Evolutionary conservation across 2,888 invertebrate species (phyloP).

Genomic region (Thymelicus acteon): DNA sequence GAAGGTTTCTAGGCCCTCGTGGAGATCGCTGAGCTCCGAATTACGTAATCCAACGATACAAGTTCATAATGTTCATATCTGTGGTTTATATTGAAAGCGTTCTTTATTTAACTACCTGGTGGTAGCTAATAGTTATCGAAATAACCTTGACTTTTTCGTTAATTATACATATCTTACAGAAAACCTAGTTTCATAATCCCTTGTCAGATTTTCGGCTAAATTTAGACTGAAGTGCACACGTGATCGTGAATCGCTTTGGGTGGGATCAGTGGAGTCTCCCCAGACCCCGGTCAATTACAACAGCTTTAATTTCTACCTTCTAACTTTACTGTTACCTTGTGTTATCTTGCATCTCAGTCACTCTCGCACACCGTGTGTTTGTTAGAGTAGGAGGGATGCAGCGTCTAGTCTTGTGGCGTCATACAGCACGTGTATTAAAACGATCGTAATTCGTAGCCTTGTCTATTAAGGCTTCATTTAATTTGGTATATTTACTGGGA

Average conservation of each 20-base stretch:
- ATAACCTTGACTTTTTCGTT: too few species aligned
- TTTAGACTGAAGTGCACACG: constrained; percentile 23
- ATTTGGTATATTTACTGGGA: constrained; percentile 1
- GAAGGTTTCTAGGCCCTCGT: too few species aligned
- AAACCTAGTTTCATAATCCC: neutral
- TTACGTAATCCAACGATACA: too few species aligned
- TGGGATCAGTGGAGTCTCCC: constrained; percentile 3
- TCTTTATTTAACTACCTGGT: too few species aligned
- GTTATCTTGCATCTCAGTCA: constrained; percentile 17
- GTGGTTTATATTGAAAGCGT: too few species aligned
- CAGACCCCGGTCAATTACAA: constrained; percentile 7
- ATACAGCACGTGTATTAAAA: constrained; percentile 43
- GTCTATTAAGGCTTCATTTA: constrained; percentile 47
- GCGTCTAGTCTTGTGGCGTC: constrained; percentile 39
- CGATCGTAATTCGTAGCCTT: constrained; percentile 47
- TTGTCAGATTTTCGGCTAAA: constrained; percentile 22
- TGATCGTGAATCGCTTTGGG: constrained; percentile 18
- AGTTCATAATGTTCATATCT: too few species aligned
- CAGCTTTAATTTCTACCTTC: constrained; percentile 17
- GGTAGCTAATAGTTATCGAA: too few species aligned
- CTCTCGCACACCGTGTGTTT: neutral
- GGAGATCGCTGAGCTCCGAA: too few species aligned
- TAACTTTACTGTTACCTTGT: constrained; percentile 23
- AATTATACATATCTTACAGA: too few species aligned
- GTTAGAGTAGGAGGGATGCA: constrained; percentile 30